These are phyloP conservation scores for Macaria liturata DNA, from an alignment of 2,888 invertebrate species.

Conservation along the genomic window DNA sequence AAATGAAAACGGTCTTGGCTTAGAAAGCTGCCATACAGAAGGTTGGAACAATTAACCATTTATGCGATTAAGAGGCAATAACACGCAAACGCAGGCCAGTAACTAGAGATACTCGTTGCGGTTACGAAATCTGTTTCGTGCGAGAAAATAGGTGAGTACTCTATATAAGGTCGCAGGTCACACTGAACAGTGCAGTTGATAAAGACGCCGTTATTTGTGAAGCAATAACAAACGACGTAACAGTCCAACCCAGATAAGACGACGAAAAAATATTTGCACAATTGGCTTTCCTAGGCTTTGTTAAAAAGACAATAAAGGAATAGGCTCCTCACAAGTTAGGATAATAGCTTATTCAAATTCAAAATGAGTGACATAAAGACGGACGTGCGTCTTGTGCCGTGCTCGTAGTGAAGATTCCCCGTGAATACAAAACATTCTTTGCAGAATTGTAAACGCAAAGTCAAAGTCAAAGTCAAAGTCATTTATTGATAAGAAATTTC, in stretches of 20 bases:
- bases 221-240: slow-evolving; percentile 20
- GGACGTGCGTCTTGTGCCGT: slow-evolving; percentile 79
- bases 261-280: slow-evolving; percentile 23
- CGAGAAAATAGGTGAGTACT: slow-evolving; percentile 37
- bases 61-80: slow-evolving; percentile 41
- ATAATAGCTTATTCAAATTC: slow-evolving; percentile 50
- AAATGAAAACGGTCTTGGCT: slow-evolving; percentile 30
- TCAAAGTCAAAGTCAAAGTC: no score
- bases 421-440: slow-evolving; percentile 56
- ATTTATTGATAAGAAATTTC: no score
- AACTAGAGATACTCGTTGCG: slow-evolving; percentile 47
- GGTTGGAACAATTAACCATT: slow-evolving; percentile 49
- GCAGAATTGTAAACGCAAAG: slow-evolving; percentile 44
- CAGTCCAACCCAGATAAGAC: slow-evolving; percentile 22
- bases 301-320: slow-evolving; percentile 20
- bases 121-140: slow-evolving; percentile 58
- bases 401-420: slow-evolving; percentile 47
- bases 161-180: slow-evolving; percentile 53
- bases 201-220: slow-evolving; percentile 22
- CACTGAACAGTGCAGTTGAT: slow-evolving; percentile 33
- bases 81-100: slow-evolving; percentile 53
- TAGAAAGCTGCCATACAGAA: slow-evolving; percentile 57
- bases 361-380: slow-evolving; percentile 49
- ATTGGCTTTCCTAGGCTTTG: slow-evolving; percentile 24
- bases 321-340: slow-evolving; percentile 25